A percentile compares a stretch with the other conserved stretches of the same genome.
Conservation (phyloP, 2,888 invertebrate genomes). For the Glyphotaelius pellucidus region DNA sequence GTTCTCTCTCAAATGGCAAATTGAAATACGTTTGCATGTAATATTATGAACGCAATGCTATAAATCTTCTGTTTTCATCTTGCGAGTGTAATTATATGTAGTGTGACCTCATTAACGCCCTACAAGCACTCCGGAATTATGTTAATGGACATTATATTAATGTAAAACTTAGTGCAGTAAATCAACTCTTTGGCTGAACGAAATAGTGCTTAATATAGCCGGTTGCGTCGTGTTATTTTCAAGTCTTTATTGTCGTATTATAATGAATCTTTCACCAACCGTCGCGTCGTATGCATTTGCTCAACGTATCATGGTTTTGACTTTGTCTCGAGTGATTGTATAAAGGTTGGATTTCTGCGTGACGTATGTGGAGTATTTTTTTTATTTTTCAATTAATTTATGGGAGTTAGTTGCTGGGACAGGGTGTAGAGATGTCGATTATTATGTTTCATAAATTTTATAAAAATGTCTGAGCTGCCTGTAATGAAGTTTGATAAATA, state of each 20-base stretch:
- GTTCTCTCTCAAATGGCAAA: not conserved
- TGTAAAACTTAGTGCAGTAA: not conserved
- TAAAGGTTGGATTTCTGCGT: not conserved
- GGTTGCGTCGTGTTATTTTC: not conserved
- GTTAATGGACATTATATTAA: not conserved
- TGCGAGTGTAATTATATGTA: not conserved
- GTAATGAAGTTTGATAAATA: not conserved
- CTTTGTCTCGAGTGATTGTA: not conserved
- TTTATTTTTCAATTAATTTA: not conserved
- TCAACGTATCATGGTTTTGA: not conserved
- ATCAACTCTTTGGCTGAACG: not conserved
- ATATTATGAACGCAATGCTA: constrained; percentile 5
- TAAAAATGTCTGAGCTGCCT: not conserved
- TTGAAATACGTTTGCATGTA: not conserved
- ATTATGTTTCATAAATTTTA: not conserved
- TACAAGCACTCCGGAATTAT: not conserved
- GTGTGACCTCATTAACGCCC: not conserved
- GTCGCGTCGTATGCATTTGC: not conserved
- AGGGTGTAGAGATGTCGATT: not conserved
- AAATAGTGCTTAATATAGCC: not conserved
- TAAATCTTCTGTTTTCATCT: not conserved
- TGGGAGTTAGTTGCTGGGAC: not conserved
- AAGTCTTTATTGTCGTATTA: not conserved
- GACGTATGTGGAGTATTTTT: not conserved
- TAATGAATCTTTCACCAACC: not conserved